Evolutionary conservation across 2,113 vertebrate genomes (phyloP).

Genomic region (Megaleporinus macrocephalus): DNA sequence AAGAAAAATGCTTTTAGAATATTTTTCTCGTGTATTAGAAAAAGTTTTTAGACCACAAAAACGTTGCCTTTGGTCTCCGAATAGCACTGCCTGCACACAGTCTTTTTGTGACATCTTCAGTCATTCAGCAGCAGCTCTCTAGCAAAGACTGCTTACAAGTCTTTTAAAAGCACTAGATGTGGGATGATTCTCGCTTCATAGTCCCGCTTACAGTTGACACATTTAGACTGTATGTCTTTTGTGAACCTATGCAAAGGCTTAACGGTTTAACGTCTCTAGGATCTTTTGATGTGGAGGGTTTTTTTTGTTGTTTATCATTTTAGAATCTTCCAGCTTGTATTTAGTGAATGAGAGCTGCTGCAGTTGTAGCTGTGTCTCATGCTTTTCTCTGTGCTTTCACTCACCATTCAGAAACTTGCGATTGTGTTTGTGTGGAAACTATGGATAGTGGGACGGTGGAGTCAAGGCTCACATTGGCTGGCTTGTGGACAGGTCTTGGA

Average conservation of each 20-base stretch:
- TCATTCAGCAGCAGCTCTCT: background rate
- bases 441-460: slow-evolving; percentile 33
- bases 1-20: no score
- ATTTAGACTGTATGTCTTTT: no score
- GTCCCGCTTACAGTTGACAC: no score
- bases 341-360: no score
- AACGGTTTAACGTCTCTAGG: no score
- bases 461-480: slow-evolving; percentile 34
- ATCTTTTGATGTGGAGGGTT: no score
- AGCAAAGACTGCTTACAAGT: no score
- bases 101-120: background rate
- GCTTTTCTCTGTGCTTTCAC: no score
- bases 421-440: background rate
- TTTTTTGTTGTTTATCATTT: no score
- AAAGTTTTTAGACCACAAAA: background rate
- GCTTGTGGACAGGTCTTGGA: slow-evolving; percentile 58
- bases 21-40: background rate
- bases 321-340: no score
- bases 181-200: background rate
- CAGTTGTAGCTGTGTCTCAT: background rate
- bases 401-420: background rate
- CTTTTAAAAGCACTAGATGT: no score
- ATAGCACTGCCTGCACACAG: background rate
- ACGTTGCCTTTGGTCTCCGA: background rate
- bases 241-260: no score